Conservation (phyloP, 2,888 invertebrate genomes). For the Ypsolopha scabrella region DNA sequence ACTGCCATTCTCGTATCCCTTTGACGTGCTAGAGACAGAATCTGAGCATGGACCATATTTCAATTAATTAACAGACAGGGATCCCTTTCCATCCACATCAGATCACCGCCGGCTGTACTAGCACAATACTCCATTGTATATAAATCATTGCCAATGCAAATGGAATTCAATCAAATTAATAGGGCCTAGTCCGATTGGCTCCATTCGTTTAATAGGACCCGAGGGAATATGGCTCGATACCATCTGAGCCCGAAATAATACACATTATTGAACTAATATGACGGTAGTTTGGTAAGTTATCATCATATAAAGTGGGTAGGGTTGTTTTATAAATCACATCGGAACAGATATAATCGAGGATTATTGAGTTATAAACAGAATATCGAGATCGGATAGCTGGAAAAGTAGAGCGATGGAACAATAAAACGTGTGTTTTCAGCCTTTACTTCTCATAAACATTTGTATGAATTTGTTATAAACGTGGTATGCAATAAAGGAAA, state of each 20-base stretch:
- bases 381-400: no score
- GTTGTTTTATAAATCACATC: neutral
- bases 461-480: no score
- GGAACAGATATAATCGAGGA: no score
- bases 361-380: no score
- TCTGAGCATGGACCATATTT: no score
- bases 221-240: conserved; percentile 13
- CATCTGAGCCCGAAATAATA: conserved; percentile 29
- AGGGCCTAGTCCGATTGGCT: conserved; percentile 29
- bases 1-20: no score
- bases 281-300: neutral
- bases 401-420: no score
- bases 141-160: conserved; percentile 14
- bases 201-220: conserved; percentile 32
- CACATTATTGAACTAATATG: conserved; percentile 1
- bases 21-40: no score
- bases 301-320: neutral
- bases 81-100: neutral
- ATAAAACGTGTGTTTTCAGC: no score
- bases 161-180: conserved; percentile 42
- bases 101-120: neutral
- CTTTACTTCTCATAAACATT: no score
- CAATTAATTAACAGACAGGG: neutral
- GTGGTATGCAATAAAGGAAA: no score
- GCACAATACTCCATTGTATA: neutral